These are phyloP conservation scores for Drosophila takahashii DNA, from an alignment of 1,140 invertebrate species.

Conservation along the genomic window DNA sequence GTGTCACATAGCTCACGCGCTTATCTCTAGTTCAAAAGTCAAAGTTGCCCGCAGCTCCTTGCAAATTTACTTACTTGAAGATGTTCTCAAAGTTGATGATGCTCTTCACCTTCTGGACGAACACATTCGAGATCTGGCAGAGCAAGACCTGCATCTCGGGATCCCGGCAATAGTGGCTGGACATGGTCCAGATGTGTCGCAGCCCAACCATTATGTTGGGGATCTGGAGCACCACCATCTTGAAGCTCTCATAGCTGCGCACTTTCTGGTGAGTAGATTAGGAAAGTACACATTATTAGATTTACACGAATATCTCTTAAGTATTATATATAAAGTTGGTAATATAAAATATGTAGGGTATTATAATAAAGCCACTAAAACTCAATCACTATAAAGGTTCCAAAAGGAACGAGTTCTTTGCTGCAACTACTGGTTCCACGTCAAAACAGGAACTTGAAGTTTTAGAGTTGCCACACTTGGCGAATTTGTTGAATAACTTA, in stretches of 20 bases:
- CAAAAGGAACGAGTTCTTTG: neutral
- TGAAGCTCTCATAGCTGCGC: slow-evolving; percentile 89
- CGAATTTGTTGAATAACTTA: neutral
- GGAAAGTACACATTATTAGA: neutral
- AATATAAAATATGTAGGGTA: neutral
- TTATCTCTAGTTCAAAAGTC: neutral
- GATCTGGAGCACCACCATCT: slow-evolving; percentile 89
- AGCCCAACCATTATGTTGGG: slow-evolving; percentile 92
- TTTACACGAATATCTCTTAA: neutral
- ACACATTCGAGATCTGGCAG: slow-evolving; percentile 91
- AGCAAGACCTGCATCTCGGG: slow-evolving; percentile 92
- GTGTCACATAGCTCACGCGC: neutral
- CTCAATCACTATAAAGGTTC: neutral
- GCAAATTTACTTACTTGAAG: slow-evolving; percentile 87
- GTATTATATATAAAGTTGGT: neutral
- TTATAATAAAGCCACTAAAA: neutral
- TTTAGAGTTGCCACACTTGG: neutral
- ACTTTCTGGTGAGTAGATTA: slow-evolving; percentile 87
- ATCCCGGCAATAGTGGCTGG: slow-evolving; percentile 90
- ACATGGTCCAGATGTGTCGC: slow-evolving; percentile 93
- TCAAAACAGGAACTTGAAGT: neutral
- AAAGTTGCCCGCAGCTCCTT: neutral
- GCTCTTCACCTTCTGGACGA: slow-evolving; percentile 90
- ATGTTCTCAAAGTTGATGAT: slow-evolving; percentile 90
- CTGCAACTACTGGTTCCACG: slow-evolving; percentile 1